phyloP scores from a whole-genome alignment of 2,797 vertebrate species.

The Paratrypauchen microcephalus region DNA sequence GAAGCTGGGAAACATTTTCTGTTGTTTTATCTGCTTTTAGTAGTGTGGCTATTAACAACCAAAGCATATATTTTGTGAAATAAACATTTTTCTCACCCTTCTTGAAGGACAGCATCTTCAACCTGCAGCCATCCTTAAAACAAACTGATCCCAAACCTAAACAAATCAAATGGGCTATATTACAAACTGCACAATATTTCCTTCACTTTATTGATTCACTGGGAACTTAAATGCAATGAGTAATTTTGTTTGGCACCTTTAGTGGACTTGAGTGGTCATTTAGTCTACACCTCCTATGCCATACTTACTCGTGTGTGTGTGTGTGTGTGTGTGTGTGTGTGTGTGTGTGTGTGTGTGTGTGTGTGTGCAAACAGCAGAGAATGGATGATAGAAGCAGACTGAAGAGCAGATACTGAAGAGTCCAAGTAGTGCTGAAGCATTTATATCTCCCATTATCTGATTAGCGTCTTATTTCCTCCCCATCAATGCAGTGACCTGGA shows the following conservation, averaged over 20 bases:
- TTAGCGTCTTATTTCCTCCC: slow-evolving; percentile 92
- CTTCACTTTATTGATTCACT: not conserved
- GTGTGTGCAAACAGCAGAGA: slow-evolving; percentile 7
- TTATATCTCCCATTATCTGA: slow-evolving; percentile 89
- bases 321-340: not conserved
- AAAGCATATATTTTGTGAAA: not conserved
- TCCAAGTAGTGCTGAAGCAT: slow-evolving; percentile 77
- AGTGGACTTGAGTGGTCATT: not conserved
- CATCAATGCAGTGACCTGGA: slow-evolving; percentile 89
- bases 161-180: not conserved
- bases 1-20: slow-evolving; percentile 23
- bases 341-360: not conserved
- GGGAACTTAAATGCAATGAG: not conserved
- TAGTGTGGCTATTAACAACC: not conserved
- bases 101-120: not conserved
- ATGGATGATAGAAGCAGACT: slow-evolving; percentile 19
- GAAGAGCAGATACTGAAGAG: slow-evolving; percentile 78
- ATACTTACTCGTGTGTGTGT: not conserved
- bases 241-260: not conserved
- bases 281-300: not conserved
- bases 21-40: slow-evolving; percentile 25
- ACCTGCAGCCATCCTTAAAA: not conserved
- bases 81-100: slow-evolving; percentile 3
- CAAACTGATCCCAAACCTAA: not conserved
- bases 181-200: not conserved